Evolutionary conservation across 2,888 invertebrate species (phyloP).

Genomic region (Aphrophora alni): DNA sequence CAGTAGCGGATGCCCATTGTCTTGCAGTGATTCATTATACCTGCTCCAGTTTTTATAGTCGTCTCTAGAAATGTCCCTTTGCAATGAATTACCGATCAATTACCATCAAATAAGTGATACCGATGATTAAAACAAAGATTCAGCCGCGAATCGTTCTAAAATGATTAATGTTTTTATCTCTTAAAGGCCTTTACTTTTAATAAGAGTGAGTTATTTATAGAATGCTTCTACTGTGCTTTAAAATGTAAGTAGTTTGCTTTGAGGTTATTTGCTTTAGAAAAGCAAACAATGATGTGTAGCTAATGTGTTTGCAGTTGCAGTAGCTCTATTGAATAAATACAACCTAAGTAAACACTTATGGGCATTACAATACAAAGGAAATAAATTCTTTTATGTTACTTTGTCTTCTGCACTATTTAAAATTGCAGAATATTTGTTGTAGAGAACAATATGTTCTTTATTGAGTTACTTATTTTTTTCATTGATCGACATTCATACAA

Average conservation of each 20-base stretch:
- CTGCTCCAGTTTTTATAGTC: neutral
- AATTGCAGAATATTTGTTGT: no score
- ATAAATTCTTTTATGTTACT: no score
- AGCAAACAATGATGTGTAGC: neutral
- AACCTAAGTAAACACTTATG: neutral
- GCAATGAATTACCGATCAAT: neutral
- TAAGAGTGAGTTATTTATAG: neutral
- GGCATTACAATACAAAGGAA: neutral
- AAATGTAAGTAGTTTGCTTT: neutral
- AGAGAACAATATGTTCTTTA: no score
- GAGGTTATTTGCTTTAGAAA: neutral
- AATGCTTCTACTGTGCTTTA: neutral
- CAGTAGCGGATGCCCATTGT: constrained; percentile 4
- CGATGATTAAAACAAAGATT: neutral
- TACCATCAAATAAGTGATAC: neutral
- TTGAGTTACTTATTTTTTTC: no score
- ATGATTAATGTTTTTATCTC: neutral
- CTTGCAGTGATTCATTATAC: neutral
- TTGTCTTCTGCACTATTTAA: no score
- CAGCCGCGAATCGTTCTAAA: neutral
- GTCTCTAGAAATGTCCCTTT: neutral
- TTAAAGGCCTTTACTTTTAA: neutral
- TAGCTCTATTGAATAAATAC: neutral
- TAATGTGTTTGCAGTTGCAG: neutral
- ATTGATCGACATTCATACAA: no score